phyloP scores from a whole-genome alignment of 2,113 vertebrate species.

The Gallinago paraguaiae region DNA sequence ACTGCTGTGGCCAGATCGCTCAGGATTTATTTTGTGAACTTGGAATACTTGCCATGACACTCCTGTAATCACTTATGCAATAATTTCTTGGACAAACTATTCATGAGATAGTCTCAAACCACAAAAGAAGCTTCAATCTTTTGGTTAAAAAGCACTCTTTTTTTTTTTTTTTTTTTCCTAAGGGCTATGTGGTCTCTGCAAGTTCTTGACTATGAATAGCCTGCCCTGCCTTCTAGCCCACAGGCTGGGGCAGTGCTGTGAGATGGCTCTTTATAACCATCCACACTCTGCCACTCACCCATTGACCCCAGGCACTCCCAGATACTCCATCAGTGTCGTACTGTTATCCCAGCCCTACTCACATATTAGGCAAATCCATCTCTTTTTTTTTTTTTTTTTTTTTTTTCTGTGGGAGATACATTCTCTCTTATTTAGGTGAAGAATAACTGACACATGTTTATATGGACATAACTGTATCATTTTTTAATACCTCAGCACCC shows the following conservation, averaged over 20 bases:
- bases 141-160: neutral
- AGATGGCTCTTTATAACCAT: neutral
- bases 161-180: neutral
- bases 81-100: neutral
- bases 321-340: neutral
- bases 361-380: neutral
- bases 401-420: neutral
- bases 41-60: neutral
- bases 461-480: neutral
- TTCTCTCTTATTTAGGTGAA: neutral
- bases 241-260: rapidly evolving
- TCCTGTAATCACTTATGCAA: neutral
- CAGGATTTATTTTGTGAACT: neutral
- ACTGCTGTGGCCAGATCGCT: neutral
- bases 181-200: neutral
- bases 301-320: neutral
- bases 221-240: neutral
- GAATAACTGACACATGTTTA: neutral
- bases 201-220: neutral
- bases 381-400: no score
- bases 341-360: neutral
- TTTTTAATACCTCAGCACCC: neutral
- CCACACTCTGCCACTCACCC: neutral
- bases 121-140: neutral
- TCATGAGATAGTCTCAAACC: neutral